These are phyloP conservation scores for Brachyistius frenatus DNA, from an alignment of 2,113 vertebrate species.

Conservation along the genomic window DNA sequence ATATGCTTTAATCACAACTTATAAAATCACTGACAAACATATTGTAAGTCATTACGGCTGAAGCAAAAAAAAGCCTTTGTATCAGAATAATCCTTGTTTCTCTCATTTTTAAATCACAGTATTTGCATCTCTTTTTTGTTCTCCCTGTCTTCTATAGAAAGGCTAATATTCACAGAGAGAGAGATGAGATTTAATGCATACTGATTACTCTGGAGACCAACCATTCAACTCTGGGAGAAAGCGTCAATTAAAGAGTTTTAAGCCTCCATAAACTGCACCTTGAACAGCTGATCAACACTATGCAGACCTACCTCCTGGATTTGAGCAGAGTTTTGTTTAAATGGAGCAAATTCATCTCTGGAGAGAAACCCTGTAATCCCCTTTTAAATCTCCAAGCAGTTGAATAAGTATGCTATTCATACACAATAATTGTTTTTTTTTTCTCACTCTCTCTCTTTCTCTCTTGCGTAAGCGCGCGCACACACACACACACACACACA, in stretches of 20 bases:
- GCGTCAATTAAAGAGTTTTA: conserved; percentile 82
- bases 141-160: conserved; percentile 65
- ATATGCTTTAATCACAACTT: conserved; percentile 70
- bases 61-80: conserved; percentile 35
- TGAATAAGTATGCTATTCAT: conserved; percentile 72
- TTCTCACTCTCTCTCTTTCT: neutral
- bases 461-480: too few relatives aligned
- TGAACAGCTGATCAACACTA: conserved; percentile 77
- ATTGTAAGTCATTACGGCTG: conserved; percentile 51
- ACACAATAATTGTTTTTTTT: conserved; percentile 48
- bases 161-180: conserved; percentile 79
- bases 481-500: neutral
- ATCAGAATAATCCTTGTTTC: conserved; percentile 54
- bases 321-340: conserved; percentile 76
- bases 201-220: conserved; percentile 85
- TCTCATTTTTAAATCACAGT: conserved; percentile 49
- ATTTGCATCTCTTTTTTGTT: conserved; percentile 74
- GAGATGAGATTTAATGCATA: conserved; percentile 86
- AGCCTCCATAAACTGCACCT: conserved; percentile 82
- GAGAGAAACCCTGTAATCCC: conserved; percentile 75
- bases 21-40: conserved; percentile 61
- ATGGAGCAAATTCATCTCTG: conserved; percentile 77
- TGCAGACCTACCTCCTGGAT: conserved; percentile 61
- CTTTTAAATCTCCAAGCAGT: conserved; percentile 72
- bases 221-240: conserved; percentile 74